Evolutionary conservation across 1,140 invertebrate species (phyloP).

Genomic region (Liolophura sinensis): DNA sequence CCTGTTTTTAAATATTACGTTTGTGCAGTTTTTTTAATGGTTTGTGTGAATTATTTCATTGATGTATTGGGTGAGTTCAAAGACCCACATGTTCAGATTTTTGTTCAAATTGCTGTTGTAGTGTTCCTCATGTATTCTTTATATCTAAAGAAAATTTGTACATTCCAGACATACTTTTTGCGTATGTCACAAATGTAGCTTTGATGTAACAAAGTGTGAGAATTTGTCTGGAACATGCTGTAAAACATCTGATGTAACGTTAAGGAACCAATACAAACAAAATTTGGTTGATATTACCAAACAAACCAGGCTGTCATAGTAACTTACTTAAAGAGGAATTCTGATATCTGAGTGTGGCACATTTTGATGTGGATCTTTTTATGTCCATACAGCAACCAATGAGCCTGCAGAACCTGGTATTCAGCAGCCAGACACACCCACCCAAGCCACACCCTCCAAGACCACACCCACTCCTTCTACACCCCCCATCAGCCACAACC

Average conservation of each 20-base stretch:
- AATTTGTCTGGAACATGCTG: neutral
- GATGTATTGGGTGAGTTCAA: neutral
- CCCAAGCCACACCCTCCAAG: too few relatives aligned
- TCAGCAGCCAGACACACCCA: too few relatives aligned
- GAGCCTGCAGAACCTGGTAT: neutral
- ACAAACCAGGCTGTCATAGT: too few relatives aligned
- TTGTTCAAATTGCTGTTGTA: too few relatives aligned
- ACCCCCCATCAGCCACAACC: conserved; percentile 12
- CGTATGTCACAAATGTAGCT: too few relatives aligned
- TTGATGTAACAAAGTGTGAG: neutral
- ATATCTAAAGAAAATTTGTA: neutral
- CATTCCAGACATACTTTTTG: neutral
- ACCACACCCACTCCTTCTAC: too few relatives aligned
- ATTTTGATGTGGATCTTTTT: conserved; percentile 14
- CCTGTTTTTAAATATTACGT: neutral
- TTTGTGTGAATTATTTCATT: neutral
- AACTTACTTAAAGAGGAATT: too few relatives aligned
- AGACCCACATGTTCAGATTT: too few relatives aligned
- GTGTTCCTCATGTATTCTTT: too few relatives aligned
- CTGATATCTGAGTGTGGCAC: neutral
- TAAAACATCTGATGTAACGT: too few relatives aligned
- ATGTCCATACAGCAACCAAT: neutral
- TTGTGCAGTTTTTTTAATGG: neutral
- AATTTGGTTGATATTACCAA: too few relatives aligned
- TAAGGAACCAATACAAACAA: too few relatives aligned